Conservation (phyloP, 2,888 invertebrate genomes). For the Agonopterix alstromeriana region DNA sequence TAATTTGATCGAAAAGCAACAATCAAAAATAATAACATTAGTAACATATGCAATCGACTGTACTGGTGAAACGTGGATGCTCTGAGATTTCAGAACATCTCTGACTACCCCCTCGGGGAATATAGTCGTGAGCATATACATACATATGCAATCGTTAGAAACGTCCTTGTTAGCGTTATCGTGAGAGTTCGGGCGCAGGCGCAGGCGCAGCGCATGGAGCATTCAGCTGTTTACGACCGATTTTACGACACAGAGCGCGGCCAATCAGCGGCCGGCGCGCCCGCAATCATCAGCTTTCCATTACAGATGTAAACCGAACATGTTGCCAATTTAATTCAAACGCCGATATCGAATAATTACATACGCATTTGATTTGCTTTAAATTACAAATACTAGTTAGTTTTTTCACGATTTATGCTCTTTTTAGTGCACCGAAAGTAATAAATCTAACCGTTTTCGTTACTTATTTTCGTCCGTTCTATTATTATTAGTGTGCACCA, state of each 20-base stretch:
- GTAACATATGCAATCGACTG: background rate
- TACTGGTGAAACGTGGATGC: no score
- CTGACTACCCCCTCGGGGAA: no score
- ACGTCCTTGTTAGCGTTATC: slow-evolving; percentile 10
- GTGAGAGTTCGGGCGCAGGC: slow-evolving; percentile 3
- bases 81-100: no score
- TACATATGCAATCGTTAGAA: background rate
- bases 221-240: slow-evolving; percentile 13
- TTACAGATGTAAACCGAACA: slow-evolving; percentile 21
- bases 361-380: slow-evolving; percentile 25
- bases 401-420: no score
- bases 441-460: no score
- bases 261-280: slow-evolving; percentile 28
- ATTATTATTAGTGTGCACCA: no score
- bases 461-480: no score
- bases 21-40: background rate
- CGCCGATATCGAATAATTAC: slow-evolving; percentile 29
- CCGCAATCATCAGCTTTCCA: slow-evolving; percentile 19
- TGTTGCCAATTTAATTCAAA: slow-evolving; percentile 1
- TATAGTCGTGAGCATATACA: no score
- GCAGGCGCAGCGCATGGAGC: slow-evolving; percentile 1
- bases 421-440: no score
- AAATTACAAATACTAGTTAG: background rate
- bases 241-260: slow-evolving; percentile 10
- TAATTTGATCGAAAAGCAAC: background rate